A percentile compares a stretch with the other conserved stretches of the same genome.
Evolutionary conservation across 2,113 vertebrate species (phyloP).

Genomic region (Platycercus adscitus): DNA sequence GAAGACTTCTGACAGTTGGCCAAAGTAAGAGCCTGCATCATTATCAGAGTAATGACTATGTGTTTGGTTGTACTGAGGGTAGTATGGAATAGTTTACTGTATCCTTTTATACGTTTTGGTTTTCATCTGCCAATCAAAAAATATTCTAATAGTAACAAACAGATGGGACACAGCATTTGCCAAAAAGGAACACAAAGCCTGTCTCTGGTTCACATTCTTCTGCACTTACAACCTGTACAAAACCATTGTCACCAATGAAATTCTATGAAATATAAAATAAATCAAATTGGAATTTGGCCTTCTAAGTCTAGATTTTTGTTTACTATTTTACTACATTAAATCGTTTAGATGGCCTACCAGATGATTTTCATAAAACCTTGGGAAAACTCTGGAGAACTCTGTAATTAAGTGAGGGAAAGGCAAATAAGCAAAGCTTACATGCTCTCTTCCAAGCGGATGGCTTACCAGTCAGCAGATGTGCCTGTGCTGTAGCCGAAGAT

Average conservation of each 20-base stretch:
- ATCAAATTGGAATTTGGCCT: background rate
- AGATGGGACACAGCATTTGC: slow-evolving; percentile 47
- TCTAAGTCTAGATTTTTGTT: background rate
- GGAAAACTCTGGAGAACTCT: background rate
- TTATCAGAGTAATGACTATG: background rate
- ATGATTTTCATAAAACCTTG: slow-evolving; percentile 31
- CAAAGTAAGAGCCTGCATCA: background rate
- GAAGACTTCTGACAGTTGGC: background rate
- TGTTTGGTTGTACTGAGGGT: background rate
- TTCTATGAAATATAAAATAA: background rate
- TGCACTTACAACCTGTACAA: slow-evolving; percentile 48
- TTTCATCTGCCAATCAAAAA: slow-evolving; percentile 52
- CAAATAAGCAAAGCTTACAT: background rate
- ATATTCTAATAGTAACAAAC: slow-evolving; percentile 32
- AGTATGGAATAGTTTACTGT: slow-evolving; percentile 43
- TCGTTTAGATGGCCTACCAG: background rate
- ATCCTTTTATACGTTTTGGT: slow-evolving; percentile 32
- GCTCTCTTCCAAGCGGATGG: background rate
- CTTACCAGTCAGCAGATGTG: background rate
- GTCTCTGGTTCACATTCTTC: slow-evolving; percentile 27
- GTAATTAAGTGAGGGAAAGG: background rate
- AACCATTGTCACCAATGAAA: background rate
- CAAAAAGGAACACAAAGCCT: slow-evolving; percentile 22
- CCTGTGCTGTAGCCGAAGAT: background rate
- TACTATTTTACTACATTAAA: background rate